Base-by-base conservation (phyloP, 2,888 invertebrate species). In the Amblyjoppa fuscipennis region DNA sequence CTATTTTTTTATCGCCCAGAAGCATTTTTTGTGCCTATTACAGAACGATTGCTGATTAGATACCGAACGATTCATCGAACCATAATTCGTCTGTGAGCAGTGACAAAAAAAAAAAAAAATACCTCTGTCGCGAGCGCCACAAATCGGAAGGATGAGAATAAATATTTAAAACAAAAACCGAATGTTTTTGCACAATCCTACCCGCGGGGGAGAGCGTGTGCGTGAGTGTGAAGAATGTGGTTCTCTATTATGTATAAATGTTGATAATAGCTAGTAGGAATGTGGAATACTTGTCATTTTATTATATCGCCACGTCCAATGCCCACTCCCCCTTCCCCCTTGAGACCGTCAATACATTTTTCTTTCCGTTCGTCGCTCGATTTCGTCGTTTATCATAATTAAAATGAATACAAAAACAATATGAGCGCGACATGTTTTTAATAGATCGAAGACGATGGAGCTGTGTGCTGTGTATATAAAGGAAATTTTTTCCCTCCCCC, bases 241-340 rank as follows among this genome's bases (percentile, higher is more conserved):
- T 89, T 92, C 82, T 93, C 90, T 93, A 92, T 91, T 93, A 91
- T 94, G 94, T 94, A 94, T 94, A 94, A 94, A 94, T 94, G 93
- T 94, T 92, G 91, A 94, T 94, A 94, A 88, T 93, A 93, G 91
- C 91, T 91, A 88, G 88, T 93, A 93, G 93, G 88, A 91, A 91
- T 92, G 92, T 92, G 91, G 90, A 90, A 92, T 92, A 91, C 91
- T 92, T 92, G 91, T 92, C 92, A 91, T 90, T 89, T 89, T 87
- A 89, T 90, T 89, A 87, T 83, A 88, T 86, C 74, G 78, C 81
- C 83, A 87, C 78, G 78, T 81, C 70, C 85, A 61, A 64, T 61
- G 49, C 71, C 66, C 41, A 78, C 64, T n/a, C 68, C 41, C 59
- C 31, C 16, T 71, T 66, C 13, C 53, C 34, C 34, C 20, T 53